phyloP scores from a whole-genome alignment of 1,140 invertebrate genomes.

The Prorops nasuta region DNA sequence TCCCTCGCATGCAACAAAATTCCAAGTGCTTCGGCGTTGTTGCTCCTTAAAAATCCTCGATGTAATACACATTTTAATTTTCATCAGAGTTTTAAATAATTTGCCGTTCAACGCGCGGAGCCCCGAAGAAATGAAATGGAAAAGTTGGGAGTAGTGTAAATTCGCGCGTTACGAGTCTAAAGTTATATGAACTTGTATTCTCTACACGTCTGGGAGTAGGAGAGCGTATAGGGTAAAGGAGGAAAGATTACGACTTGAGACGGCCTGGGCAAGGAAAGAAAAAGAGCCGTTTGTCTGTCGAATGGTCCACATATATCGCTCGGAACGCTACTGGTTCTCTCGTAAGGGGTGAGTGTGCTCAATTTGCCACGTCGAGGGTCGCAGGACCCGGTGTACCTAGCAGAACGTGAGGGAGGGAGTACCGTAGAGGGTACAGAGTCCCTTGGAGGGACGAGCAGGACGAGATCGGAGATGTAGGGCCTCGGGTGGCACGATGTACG shows the following conservation, averaged over 20 bases:
- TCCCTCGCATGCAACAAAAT: conserved; percentile 13
- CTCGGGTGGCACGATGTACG: conserved; percentile 54
- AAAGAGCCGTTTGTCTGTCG: conserved; percentile 43
- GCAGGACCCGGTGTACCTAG: conserved; percentile 37
- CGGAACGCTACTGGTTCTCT: conserved; percentile 35
- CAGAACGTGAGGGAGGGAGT: conserved; percentile 22
- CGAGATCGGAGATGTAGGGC: conserved; percentile 48
- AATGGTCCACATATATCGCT: conserved; percentile 46
- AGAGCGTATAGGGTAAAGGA: conserved; percentile 9
- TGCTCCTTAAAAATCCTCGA: too few relatives aligned
- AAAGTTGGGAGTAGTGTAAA: background rate
- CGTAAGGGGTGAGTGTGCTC: conserved; percentile 47
- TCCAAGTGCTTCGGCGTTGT: conserved; percentile 17
- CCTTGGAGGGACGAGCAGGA: conserved; percentile 29
- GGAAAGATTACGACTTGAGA: too few relatives aligned
- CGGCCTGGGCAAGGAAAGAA: too few relatives aligned
- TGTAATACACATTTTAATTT: background rate
- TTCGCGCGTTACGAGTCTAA: background rate
- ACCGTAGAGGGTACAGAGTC: conserved; percentile 9
- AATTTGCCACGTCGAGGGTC: conserved; percentile 52
- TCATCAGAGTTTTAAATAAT: too few relatives aligned
- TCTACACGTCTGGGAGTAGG: conserved; percentile 8
- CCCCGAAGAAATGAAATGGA: too few relatives aligned
- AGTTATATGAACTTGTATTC: background rate
- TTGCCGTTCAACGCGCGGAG: too few relatives aligned